These are phyloP conservation scores for Drosophila nigrodunni DNA, from an alignment of 1,140 invertebrate genomes.

Conservation along the genomic window DNA sequence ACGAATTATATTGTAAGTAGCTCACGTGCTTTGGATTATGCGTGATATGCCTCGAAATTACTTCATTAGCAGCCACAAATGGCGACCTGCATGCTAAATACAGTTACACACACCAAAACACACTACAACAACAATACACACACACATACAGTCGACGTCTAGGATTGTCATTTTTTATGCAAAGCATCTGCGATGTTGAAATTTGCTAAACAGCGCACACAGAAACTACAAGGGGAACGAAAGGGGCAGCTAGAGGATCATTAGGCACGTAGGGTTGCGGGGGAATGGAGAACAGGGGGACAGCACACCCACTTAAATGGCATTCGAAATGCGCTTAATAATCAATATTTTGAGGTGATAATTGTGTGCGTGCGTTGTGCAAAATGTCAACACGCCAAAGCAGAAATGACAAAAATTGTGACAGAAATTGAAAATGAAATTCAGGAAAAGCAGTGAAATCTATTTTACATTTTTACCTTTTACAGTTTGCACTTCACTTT, in stretches of 20 bases:
- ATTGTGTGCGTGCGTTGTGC: slow-evolving; percentile 71
- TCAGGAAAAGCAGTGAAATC: neutral
- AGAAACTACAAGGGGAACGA: slow-evolving; percentile 42
- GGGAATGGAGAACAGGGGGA: neutral
- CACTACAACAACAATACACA: slow-evolving; percentile 19
- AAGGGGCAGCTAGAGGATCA: neutral
- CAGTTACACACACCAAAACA: slow-evolving; percentile 2
- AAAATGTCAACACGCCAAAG: slow-evolving; percentile 34
- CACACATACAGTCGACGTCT: slow-evolving; percentile 5
- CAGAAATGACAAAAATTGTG: slow-evolving; percentile 10
- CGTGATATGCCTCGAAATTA: slow-evolving; percentile 82
- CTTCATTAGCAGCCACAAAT: slow-evolving; percentile 82
- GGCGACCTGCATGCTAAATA: slow-evolving; percentile 75
- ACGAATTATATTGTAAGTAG: slow-evolving; percentile 83
- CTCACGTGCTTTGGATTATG: slow-evolving; percentile 82
- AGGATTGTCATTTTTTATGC: slow-evolving; percentile 74
- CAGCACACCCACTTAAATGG: slow-evolving; percentile 41
- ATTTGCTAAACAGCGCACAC: slow-evolving; percentile 48
- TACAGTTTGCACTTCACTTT: slow-evolving; percentile 9
- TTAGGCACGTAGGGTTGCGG: neutral
- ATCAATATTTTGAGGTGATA: slow-evolving; percentile 79
- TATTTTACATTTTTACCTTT: slow-evolving; percentile 8
- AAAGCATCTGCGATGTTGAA: slow-evolving; percentile 60
- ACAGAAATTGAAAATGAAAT: neutral
- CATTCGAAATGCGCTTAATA: slow-evolving; percentile 75